These are phyloP conservation scores for Coregonus sp. DNA, from an alignment of 2,797 vertebrate species.

Conservation along the genomic window DNA sequence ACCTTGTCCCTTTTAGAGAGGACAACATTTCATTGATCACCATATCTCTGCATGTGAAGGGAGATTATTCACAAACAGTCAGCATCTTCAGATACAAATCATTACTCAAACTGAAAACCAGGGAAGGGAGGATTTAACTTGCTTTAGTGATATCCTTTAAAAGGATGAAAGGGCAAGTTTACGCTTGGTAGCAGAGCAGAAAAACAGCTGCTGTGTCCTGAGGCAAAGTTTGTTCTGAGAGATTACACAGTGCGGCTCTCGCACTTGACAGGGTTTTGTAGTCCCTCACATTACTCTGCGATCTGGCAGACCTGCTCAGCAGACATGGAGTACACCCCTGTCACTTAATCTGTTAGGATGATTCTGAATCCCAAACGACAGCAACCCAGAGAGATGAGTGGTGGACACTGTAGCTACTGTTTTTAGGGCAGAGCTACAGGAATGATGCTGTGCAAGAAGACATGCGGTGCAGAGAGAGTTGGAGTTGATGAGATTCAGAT, in stretches of 20 bases:
- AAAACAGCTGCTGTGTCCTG: conserved; percentile 57
- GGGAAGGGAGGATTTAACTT: conserved; percentile 8
- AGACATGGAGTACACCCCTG: conserved; percentile 52
- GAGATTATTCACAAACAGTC: conserved; percentile 2
- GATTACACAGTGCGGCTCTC: conserved; percentile 56
- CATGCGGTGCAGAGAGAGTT: too few relatives aligned
- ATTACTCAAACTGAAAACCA: conserved; percentile 11
- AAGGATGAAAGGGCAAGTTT: background rate
- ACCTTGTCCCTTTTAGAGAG: conserved; percentile 14
- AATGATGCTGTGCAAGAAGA: background rate
- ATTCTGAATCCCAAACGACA: conserved; percentile 49
- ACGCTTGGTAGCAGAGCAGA: conserved; percentile 20
- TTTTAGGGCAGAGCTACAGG: background rate
- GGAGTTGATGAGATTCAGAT: background rate
- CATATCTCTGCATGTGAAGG: background rate
- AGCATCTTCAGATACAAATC: background rate
- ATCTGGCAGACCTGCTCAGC: conserved; percentile 58
- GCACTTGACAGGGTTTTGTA: conserved; percentile 58
- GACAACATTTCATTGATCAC: conserved; percentile 6
- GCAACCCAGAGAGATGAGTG: conserved; percentile 22
- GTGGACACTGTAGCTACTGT: background rate
- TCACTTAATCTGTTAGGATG: conserved; percentile 52
- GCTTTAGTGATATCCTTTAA: conserved; percentile 7
- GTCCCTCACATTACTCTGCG: conserved; percentile 18
- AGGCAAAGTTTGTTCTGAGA: conserved; percentile 62